phyloP scores from a whole-genome alignment of 2,113 vertebrate species.

The Cynocephalus volans region DNA sequence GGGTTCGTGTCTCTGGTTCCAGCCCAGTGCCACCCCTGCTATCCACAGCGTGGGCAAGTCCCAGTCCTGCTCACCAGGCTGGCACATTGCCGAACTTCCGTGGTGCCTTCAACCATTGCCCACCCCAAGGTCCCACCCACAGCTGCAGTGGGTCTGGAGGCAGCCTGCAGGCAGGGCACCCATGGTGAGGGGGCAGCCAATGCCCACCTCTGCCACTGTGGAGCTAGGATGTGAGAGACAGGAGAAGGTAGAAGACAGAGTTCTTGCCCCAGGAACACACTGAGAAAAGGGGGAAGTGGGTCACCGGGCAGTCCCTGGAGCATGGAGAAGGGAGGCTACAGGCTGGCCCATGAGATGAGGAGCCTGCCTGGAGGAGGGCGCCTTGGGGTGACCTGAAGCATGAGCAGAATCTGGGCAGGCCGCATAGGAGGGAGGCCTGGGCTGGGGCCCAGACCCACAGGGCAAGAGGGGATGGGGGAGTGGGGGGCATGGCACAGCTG shows the following conservation, averaged over 20 bases:
- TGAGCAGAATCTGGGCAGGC: background rate
- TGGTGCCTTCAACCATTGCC: background rate
- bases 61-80: background rate
- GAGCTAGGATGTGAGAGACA: background rate
- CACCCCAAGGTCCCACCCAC: background rate
- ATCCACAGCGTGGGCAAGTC: too few species aligned
- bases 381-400: background rate
- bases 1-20: background rate
- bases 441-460: background rate
- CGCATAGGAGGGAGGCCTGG: background rate
- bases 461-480: background rate
- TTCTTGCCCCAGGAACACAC: background rate
- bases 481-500: background rate
- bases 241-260: background rate
- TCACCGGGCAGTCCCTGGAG: background rate
- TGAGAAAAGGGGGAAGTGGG: background rate
- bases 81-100: background rate
- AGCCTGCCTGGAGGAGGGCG: background rate
- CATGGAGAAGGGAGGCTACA: background rate
- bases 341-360: background rate
- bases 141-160: background rate
- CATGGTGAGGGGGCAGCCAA: too few species aligned
- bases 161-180: background rate
- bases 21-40: background rate
- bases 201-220: background rate